These are phyloP conservation scores for Poeciliopsis presidionis DNA, from an alignment of 2,797 vertebrate species.

Conservation along the genomic window DNA sequence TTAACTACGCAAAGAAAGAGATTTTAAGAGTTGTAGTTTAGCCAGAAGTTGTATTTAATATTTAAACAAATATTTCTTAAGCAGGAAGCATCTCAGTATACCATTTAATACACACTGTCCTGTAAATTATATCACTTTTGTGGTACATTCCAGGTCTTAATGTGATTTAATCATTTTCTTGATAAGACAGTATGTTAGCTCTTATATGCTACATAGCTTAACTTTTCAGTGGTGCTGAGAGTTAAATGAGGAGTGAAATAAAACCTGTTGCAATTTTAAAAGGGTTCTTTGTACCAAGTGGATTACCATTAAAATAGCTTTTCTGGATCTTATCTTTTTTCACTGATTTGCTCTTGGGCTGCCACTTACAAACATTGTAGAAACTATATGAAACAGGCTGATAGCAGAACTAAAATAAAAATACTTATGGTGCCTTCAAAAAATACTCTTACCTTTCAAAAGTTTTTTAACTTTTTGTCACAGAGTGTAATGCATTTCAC, in stretches of 20 bases:
- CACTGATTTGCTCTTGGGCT: not conserved
- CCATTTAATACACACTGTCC: not conserved
- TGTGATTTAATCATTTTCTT: not conserved
- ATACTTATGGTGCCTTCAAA: not conserved
- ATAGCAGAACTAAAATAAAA: not conserved
- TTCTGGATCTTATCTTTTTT: not conserved
- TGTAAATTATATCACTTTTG: not conserved
- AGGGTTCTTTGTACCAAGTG: not conserved
- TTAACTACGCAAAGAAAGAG: not conserved
- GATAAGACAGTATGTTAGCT: not conserved
- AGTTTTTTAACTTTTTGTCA: not conserved
- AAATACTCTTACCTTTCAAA: not conserved
- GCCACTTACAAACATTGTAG: not conserved
- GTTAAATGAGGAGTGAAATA: not conserved
- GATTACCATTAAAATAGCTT: not conserved
- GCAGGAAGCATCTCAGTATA: not conserved
- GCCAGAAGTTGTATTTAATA: not conserved
- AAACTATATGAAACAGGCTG: not conserved
- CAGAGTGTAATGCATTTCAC: not conserved
- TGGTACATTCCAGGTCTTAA: not conserved
- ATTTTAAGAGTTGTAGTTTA: not conserved
- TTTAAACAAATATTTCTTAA: not conserved
- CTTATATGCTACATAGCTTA: not conserved
- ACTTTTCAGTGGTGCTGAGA: not conserved
- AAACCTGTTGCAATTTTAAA: not conserved